Evolutionary conservation across 2,888 invertebrate species (phyloP), one percentile per base, ranked within the genome.

Genomic region (Standfussiana lucernea): DNA sequence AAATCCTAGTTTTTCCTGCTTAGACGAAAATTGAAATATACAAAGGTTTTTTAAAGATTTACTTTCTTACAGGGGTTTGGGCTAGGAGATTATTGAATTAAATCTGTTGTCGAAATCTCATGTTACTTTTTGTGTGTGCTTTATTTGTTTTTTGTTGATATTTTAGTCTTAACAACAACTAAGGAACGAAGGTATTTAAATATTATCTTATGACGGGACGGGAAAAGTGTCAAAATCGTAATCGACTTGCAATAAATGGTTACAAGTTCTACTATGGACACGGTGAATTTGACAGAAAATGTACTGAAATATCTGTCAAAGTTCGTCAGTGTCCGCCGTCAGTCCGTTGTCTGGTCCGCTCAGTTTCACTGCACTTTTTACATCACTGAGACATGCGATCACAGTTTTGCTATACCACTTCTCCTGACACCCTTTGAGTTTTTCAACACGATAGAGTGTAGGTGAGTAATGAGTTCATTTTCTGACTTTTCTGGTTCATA

Each of bases 21-120:
- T 37, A 18, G 11, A 13, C 18, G 13, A 56, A 47, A 50, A 82
- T 53, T 62, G 10, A 77, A 70, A 69, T 15, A 40, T 28, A 53
- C 18, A 50, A 15, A 35, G 37, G 68, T 65, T 47, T 67, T 67
- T 37, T 24, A 5, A 64, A 62, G 37, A 56, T 65, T 65, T 64
- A 77, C 71, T 42, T 28, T 53, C 18, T 15, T 56, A 15, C 35
- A 32, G n/a, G 3, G 4, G 21, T 11, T 42, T 3, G 28, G n/a
- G 21, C 6, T 40, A 3, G 6, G 32, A 24, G n/a, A 47, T 64
- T 28, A 72, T 56, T 47, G 24, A 65, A 79, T 79, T 28, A 24
- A 47, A 62, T 53, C 15, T 45, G 50, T 69, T 50, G 6, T 45
- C 13, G 21, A 37, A 53, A 53, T 69, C 18, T 70, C 35, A 28